Base-by-base conservation (phyloP, 37 sponge, comb jelly and placozoan genomes). In the Mnemiopsis leidyi region DNA sequence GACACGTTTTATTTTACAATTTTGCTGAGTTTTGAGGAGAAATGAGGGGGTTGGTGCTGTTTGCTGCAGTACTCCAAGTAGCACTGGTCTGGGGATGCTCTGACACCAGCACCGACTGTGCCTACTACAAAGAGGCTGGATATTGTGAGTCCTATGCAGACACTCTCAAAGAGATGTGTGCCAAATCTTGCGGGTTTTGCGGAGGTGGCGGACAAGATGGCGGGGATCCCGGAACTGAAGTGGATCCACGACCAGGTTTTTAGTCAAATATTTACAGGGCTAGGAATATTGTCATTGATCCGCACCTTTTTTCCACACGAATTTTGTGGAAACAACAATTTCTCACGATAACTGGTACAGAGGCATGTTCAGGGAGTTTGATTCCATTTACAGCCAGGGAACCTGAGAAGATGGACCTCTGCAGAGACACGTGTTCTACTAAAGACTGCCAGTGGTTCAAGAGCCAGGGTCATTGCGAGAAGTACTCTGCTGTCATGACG, bases 371-470 rank as follows among this genome's bases (percentile, higher is more conserved):
- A n/a, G n/a, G n/a, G n/a, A n/a, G n/a, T n/a, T n/a, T n/a, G n/a
- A n/a, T n/a, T n/a, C n/a, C n/a, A n/a, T n/a, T n/a, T 5, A 28
- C 30, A 71, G 75, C 7, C 5, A 5, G 75, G n/a, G 75, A 71
- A 18, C 75, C 75, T 3, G 75, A 71, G 75, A 71, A 25, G 2
- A n/a, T 28, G 30, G 75, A 71, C n/a, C 75, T 71, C n/a, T 71
- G 75, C 30, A 13, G 75, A 18, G 75, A 71, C 30, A 71, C 75
- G 2, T 71, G 75, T 25, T 71, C 75, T 25, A 71, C 75, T 25
- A 71, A 71, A 25, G 75, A 71, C 30, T 71, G 75, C 20, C n/a
- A 71, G n/a, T 71, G 75, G 75, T 71, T 23, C 75, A 71, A 71
- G 75, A 71, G 21, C 75, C 75, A 71, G 75, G n/a, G 75, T 5